Evolutionary conservation across 2,113 vertebrate species (phyloP).

Genomic region (Grus americana): DNA sequence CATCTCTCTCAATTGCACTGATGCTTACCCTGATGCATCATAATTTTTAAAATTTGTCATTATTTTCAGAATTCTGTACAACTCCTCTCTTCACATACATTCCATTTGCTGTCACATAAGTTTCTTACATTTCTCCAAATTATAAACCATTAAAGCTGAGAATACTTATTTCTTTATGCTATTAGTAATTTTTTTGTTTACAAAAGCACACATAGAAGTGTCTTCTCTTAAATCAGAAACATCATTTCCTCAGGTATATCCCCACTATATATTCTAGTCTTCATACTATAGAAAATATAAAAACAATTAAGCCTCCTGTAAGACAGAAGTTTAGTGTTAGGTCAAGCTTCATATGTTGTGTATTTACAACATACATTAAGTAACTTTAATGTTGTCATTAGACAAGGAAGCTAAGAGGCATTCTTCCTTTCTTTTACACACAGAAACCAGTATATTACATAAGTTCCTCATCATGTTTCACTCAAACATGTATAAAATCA

Average conservation of each 20-base stretch:
- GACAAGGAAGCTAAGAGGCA: background rate
- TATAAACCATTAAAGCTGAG: background rate
- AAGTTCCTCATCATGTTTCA: background rate
- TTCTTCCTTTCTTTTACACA: background rate
- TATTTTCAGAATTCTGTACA: background rate
- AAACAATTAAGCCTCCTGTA: background rate
- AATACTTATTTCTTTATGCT: background rate
- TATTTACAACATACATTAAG: background rate
- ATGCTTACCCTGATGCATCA: background rate
- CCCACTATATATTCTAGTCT: background rate
- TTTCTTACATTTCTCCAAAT: background rate
- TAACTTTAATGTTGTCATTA: background rate
- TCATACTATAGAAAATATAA: background rate
- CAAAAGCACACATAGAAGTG: background rate
- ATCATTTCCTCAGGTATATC: background rate
- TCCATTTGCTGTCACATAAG: background rate
- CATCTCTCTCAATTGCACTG: background rate
- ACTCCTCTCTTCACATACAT: background rate
- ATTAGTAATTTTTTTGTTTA: background rate
- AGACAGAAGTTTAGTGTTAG: background rate
- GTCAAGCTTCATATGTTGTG: background rate
- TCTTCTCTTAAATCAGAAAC: background rate
- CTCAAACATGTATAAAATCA: background rate
- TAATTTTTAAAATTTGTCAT: background rate
- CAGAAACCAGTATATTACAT: background rate